Evolutionary conservation across 2,113 vertebrate species (phyloP), one percentile per base, ranked within the genome.

Genomic region (Neogale vison): DNA sequence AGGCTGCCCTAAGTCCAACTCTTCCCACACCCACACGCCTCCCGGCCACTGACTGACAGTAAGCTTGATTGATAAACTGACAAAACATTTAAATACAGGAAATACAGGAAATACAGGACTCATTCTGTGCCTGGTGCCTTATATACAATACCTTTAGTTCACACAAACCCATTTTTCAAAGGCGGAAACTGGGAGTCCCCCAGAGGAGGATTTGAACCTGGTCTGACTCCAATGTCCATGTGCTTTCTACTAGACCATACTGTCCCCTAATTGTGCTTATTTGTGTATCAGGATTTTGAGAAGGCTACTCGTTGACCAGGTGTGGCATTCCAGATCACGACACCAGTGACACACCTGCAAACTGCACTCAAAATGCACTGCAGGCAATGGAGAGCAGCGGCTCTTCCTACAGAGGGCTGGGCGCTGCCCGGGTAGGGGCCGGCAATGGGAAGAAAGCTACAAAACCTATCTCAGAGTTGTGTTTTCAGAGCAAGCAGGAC

Each of bases 151-250:
- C 47, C 42, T 92, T 57, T 65, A 94, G 82, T 29, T 61, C 21
- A 85, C 3, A 6, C 26, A 57, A 85, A 76, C 14, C 52, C 29
- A 3, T 45, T 89, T 86, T 92, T 79, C 87, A 96, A 29, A 94
- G 65, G 10, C 34, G 0, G 39, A 82, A 90, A 95, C 10, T 74
- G 23, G 71, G 57, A 74, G 29, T 59, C 65, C 82, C 24, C 10
- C 55, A 61, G 39, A 65, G n/a, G 52, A 23, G 82, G 26, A 90
- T 39, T 1, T 71, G 21, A 95, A 80, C 15, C 34, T 67, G 81
- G 6, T 45, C 76, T 65, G 36, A 72, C 26, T 42, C 69, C 18
- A 26, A 9, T 24, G 39, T 11, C 24, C 6, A 1, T 20, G 34
- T 82, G 57, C 47, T 86, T 96, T 82, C 63, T 82, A 10, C 55